Evolutionary conservation across 2,113 vertebrate species (phyloP).

Genomic region (Labeo catla): DNA sequence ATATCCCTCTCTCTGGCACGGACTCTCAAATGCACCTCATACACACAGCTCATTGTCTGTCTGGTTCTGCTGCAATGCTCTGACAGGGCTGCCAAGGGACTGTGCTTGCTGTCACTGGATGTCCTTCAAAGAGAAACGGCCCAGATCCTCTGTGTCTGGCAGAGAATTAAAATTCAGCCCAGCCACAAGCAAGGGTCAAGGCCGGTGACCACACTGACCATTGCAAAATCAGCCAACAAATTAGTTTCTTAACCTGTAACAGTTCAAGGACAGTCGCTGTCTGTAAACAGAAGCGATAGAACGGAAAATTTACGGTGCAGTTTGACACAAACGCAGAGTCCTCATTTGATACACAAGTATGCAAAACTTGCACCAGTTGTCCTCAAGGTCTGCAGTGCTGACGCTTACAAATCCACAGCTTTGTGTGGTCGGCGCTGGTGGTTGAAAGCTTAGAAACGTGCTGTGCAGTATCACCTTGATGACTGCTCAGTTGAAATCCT

Average conservation of each 20-base stretch:
- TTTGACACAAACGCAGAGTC: not conserved
- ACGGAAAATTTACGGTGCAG: not conserved
- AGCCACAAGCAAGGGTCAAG: constrained; percentile 52
- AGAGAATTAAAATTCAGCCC: constrained; percentile 65
- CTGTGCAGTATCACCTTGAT: constrained; percentile 41
- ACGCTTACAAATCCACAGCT: constrained; percentile 5
- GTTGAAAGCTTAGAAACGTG: constrained; percentile 9
- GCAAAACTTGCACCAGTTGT: not conserved
- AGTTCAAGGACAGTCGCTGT: constrained; percentile 67
- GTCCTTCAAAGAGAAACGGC: constrained; percentile 64
- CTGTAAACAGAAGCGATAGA: constrained; percentile 33
- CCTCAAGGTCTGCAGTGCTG: constrained; percentile 35
- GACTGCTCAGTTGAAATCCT: constrained; percentile 21
- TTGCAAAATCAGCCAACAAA: constrained; percentile 70
- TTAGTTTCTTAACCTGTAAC: constrained; percentile 67
- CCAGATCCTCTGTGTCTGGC: constrained; percentile 6
- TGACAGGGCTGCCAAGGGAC: constrained; percentile 52
- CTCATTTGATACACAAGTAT: not conserved
- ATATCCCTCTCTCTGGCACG: constrained; percentile 18
- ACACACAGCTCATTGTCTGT: constrained; percentile 51
- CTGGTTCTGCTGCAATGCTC: constrained; percentile 40
- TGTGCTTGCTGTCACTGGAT: constrained; percentile 56
- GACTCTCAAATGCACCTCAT: constrained; percentile 35
- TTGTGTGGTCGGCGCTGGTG: constrained; percentile 11
- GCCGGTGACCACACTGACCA: constrained; percentile 59